These are phyloP conservation scores for Lacanobia wlatinum DNA, from an alignment of 2,888 invertebrate genomes.

Conservation along the genomic window DNA sequence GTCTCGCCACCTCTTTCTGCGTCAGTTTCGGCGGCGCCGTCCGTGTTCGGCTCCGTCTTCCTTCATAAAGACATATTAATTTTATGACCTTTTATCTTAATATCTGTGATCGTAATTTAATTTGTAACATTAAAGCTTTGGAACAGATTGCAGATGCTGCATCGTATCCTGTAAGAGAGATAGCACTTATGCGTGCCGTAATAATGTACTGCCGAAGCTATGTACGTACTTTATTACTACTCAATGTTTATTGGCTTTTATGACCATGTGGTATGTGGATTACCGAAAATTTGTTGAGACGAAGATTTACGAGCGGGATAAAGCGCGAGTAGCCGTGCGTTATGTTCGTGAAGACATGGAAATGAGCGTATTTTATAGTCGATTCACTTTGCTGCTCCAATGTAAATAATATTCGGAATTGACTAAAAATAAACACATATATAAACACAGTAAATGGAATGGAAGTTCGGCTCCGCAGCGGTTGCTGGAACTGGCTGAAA, in stretches of 20 bases:
- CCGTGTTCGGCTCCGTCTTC: not conserved
- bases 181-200: not conserved
- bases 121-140: conserved; percentile 3
- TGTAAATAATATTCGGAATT: conserved; percentile 76
- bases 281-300: conserved; percentile 54
- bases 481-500: conserved; percentile 82
- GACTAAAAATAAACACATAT: conserved; percentile 78
- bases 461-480: conserved; percentile 58
- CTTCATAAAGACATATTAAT: not conserved
- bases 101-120: no score
- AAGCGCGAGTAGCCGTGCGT: conserved; percentile 27
- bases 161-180: not conserved
- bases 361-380: conserved; percentile 62
- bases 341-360: conserved; percentile 51
- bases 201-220: conserved; percentile 23
- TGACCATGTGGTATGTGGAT: conserved; percentile 50
- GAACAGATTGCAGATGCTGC: conserved; percentile 19
- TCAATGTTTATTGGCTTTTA: conserved; percentile 56
- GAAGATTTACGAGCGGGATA: conserved; percentile 56
- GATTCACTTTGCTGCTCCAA: conserved; percentile 69
- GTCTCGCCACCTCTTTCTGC: no score
- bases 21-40: no score
- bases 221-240: conserved; percentile 28
- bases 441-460: conserved; percentile 59
- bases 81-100: not conserved